These are phyloP conservation scores for Sesia bembeciformis DNA, from an alignment of 2,888 invertebrate genomes.

Conservation along the genomic window DNA sequence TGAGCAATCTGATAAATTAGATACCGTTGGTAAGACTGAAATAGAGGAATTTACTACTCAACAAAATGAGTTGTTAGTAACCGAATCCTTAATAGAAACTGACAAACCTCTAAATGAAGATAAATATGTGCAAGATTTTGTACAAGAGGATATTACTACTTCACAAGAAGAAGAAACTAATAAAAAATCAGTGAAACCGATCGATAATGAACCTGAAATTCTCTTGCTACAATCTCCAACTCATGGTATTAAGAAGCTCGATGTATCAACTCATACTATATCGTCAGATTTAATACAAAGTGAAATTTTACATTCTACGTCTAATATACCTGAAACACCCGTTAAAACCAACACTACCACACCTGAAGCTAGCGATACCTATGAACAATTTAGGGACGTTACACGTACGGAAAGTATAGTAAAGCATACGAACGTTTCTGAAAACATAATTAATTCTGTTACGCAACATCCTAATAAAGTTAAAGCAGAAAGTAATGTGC, in stretches of 20 bases:
- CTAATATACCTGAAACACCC: constrained; percentile 6
- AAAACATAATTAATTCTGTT: constrained; percentile 1
- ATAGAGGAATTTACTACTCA: too few relatives aligned
- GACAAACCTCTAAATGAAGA: too few relatives aligned
- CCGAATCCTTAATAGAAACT: too few relatives aligned
- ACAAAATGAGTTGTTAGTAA: too few relatives aligned
- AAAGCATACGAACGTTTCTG: not conserved
- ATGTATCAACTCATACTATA: constrained; percentile 24
- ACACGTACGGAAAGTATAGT: constrained; percentile 13
- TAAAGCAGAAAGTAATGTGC: constrained; percentile 11
- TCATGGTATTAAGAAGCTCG: not conserved
- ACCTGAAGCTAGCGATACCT: constrained; percentile 18
- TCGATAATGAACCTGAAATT: not conserved
- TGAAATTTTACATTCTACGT: constrained; percentile 19
- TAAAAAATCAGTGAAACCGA: not conserved
- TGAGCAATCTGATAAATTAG: constrained; percentile 1
- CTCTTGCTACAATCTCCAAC: not conserved
- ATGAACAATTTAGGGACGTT: constrained; percentile 10
- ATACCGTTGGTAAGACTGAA: not conserved
- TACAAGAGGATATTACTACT: too few relatives aligned
- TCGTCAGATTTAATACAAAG: constrained; percentile 31
- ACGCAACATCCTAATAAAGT: constrained; percentile 9
- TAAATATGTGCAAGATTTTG: too few relatives aligned
- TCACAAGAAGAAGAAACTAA: not conserved
- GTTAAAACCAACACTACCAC: not conserved